Evolutionary conservation across 2,113 vertebrate species (phyloP).

Genomic region (Narcine bancroftii): DNA sequence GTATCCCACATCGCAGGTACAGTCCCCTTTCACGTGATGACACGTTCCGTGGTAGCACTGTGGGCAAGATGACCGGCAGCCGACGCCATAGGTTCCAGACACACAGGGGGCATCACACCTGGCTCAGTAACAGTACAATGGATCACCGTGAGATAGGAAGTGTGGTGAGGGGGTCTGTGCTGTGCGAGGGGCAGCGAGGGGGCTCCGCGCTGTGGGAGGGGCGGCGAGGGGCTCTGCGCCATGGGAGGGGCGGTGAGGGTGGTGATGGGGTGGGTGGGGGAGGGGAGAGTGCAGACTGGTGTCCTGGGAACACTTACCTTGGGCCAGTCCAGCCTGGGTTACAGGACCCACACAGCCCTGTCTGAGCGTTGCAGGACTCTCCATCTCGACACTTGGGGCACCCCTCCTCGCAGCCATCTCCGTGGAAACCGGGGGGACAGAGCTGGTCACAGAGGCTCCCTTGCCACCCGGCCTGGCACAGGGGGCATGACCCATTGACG

Average conservation of each 20-base stretch:
- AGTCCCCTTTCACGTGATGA: slow-evolving; percentile 74
- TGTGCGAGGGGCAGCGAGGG: background rate
- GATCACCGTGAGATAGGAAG: too few relatives aligned
- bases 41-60: slow-evolving; percentile 69
- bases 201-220: background rate
- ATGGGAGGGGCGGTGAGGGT: background rate
- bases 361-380: slow-evolving; percentile 64
- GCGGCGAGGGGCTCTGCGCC: background rate
- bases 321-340: slow-evolving; percentile 70
- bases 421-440: slow-evolving; percentile 64
- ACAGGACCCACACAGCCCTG: slow-evolving; percentile 65
- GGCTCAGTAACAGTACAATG: background rate
- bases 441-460: slow-evolving; percentile 68
- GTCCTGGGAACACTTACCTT: slow-evolving; percentile 56
- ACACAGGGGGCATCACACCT: slow-evolving; percentile 76
- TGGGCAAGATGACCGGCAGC: slow-evolving; percentile 63
- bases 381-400: slow-evolving; percentile 58
- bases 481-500: slow-evolving; percentile 66
- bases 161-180: too few relatives aligned
- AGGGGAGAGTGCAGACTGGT: background rate
- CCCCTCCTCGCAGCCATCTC: slow-evolving; percentile 59
- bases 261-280: background rate
- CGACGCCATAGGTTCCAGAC: slow-evolving; percentile 63
- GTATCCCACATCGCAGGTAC: slow-evolving; percentile 72
- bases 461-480: slow-evolving; percentile 77